Evolutionary conservation across 2,888 invertebrate species (phyloP).

Genomic region (Cryptus armator): DNA sequence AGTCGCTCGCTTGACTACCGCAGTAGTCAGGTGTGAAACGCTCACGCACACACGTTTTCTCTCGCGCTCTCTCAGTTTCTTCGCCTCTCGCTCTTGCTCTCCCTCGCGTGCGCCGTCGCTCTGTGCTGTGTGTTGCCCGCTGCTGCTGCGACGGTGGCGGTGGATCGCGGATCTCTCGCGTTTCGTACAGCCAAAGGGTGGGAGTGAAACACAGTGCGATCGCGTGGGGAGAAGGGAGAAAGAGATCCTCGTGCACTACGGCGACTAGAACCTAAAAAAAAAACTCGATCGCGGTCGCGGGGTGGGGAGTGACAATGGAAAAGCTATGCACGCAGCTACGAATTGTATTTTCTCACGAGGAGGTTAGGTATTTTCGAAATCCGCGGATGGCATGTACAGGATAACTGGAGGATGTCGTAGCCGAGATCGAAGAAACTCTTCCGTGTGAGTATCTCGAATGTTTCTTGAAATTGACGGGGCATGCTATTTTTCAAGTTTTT

Average conservation of each 20-base stretch:
- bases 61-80: conserved; percentile 41
- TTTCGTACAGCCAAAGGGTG: conserved; percentile 39
- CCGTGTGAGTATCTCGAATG: background rate
- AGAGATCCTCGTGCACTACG: conserved; percentile 47
- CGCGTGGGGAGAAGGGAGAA: conserved; percentile 60
- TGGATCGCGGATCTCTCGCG: conserved; percentile 61
- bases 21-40: conserved; percentile 84
- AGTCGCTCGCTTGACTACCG: conserved; percentile 78
- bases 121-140: conserved; percentile 36
- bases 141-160: conserved; percentile 54
- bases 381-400: background rate
- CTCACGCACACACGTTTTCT: conserved; percentile 79
- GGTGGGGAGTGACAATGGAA: conserved; percentile 12
- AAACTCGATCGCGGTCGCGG: background rate
- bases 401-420: background rate
- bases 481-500: background rate
- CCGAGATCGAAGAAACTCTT: background rate
- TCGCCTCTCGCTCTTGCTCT: conserved; percentile 46
- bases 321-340: conserved; percentile 4
- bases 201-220: conserved; percentile 56
- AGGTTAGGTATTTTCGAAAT: conserved; percentile 9
- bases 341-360: background rate
- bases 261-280: conserved; percentile 1
- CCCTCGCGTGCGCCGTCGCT: conserved; percentile 63
- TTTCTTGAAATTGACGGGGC: background rate